These are phyloP conservation scores for Cotesia chilonis DNA, from an alignment of 1,140 invertebrate genomes.

Conservation along the genomic window DNA sequence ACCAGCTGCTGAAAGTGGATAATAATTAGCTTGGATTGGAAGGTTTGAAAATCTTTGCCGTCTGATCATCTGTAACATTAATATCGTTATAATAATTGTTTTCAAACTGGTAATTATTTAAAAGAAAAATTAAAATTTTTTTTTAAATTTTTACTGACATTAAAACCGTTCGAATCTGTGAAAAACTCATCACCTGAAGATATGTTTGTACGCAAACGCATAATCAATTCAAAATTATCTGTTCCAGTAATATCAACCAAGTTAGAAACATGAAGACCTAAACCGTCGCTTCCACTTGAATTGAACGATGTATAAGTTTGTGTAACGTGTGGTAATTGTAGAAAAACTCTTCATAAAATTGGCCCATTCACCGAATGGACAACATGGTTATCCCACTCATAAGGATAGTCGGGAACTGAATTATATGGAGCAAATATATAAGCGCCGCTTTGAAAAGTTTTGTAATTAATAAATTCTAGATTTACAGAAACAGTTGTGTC, in stretches of 20 bases:
- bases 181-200: slow-evolving; percentile 78
- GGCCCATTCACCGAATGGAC: slow-evolving; percentile 75
- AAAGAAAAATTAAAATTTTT: too few relatives aligned
- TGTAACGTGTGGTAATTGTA: slow-evolving; percentile 74
- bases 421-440: slow-evolving; percentile 96
- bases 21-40: slow-evolving; percentile 94
- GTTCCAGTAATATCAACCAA: slow-evolving; percentile 79
- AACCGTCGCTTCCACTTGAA: slow-evolving; percentile 71
- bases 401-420: slow-evolving; percentile 57
- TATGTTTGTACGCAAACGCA: slow-evolving; percentile 81
- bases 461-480: slow-evolving; percentile 78
- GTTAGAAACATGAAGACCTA: slow-evolving; percentile 77
- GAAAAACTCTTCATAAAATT: slow-evolving; percentile 75
- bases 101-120: too few relatives aligned
- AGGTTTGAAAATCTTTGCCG: slow-evolving; percentile 86
- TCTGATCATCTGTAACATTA: slow-evolving; percentile 77
- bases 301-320: slow-evolving; percentile 79
- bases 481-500: slow-evolving; percentile 70
- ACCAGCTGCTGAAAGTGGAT: slow-evolving; percentile 86
- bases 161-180: slow-evolving; percentile 84
- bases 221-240: slow-evolving; percentile 89
- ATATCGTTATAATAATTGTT: too few relatives aligned
- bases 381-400: slow-evolving; percentile 52
- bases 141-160: slow-evolving; percentile 64
- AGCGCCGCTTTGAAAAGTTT: slow-evolving; percentile 87